Evolutionary conservation across 1,140 invertebrate species (phyloP).

Genomic region (Drosophila santomea): DNA sequence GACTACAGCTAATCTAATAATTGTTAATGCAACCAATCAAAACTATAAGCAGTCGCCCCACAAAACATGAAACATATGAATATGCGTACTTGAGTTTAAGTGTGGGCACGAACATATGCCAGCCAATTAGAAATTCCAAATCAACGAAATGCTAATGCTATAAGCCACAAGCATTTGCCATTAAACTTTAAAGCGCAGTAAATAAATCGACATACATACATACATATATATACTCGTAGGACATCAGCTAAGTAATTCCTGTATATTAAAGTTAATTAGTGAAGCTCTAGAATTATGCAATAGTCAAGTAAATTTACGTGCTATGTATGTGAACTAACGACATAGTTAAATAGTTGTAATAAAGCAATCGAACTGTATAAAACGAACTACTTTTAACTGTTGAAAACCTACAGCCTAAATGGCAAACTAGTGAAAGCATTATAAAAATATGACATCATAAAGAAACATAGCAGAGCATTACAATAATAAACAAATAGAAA

Average conservation of each 20-base stretch:
- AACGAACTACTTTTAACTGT: slow-evolving; percentile 72
- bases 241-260: slow-evolving; percentile 61
- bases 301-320: slow-evolving; percentile 29
- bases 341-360: slow-evolving; percentile 58
- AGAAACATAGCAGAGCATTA: slow-evolving; percentile 54
- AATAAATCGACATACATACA: slow-evolving; percentile 33
- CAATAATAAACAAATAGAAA: slow-evolving; percentile 53
- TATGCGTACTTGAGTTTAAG: slow-evolving; percentile 23
- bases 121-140: slow-evolving; percentile 59
- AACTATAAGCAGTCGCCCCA: slow-evolving; percentile 22
- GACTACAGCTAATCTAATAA: neutral
- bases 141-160: slow-evolving; percentile 44
- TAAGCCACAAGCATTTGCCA: slow-evolving; percentile 49
- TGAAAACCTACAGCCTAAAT: slow-evolving; percentile 44
- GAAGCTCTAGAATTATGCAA: slow-evolving; percentile 37
- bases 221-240: slow-evolving; percentile 42
- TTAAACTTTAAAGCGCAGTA: slow-evolving; percentile 33
- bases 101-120: slow-evolving; percentile 58
- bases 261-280: slow-evolving; percentile 77
- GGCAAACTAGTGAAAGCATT: slow-evolving; percentile 43
- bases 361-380: slow-evolving; percentile 70
- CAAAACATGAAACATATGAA: slow-evolving; percentile 9
- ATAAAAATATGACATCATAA: slow-evolving; percentile 54
- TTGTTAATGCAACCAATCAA: slow-evolving; percentile 43
- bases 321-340: slow-evolving; percentile 21